These are phyloP conservation scores for Galerucella calmariensis DNA, from an alignment of 2,888 invertebrate species.

Conservation along the genomic window DNA sequence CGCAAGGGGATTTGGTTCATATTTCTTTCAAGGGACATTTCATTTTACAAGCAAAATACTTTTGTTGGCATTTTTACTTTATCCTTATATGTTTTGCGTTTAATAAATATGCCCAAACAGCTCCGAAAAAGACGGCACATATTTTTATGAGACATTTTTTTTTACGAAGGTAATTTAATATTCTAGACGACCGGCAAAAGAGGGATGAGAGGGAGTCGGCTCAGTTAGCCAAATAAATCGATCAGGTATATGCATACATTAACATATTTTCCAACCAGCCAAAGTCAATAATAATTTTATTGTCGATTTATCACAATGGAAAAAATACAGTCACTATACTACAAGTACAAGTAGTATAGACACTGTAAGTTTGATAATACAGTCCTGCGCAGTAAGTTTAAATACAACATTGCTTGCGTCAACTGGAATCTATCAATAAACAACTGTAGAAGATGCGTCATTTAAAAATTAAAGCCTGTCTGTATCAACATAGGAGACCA, in stretches of 20 bases:
- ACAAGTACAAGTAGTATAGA: no score
- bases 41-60: constrained; percentile 36
- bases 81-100: constrained; percentile 30
- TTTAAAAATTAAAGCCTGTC: no score
- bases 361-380: no score
- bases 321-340: no score
- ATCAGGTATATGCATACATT: not conserved
- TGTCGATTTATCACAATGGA: not conserved
- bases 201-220: not conserved
- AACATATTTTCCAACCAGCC: not conserved
- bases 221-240: not conserved
- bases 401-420: no score
- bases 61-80: constrained; percentile 33
- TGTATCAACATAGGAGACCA: no score
- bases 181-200: not conserved
- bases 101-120: constrained; percentile 34
- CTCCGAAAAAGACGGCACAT: constrained; percentile 14
- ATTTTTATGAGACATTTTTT: not conserved
- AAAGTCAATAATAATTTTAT: not conserved
- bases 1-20: constrained; percentile 34
- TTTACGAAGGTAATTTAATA: constrained; percentile 12
- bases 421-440: no score
- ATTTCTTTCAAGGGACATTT: constrained; percentile 36
- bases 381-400: no score
- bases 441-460: no score